These are phyloP conservation scores for Stegodyphus mimosarum DNA, from an alignment of 1,140 invertebrate species.

Conservation along the genomic window DNA sequence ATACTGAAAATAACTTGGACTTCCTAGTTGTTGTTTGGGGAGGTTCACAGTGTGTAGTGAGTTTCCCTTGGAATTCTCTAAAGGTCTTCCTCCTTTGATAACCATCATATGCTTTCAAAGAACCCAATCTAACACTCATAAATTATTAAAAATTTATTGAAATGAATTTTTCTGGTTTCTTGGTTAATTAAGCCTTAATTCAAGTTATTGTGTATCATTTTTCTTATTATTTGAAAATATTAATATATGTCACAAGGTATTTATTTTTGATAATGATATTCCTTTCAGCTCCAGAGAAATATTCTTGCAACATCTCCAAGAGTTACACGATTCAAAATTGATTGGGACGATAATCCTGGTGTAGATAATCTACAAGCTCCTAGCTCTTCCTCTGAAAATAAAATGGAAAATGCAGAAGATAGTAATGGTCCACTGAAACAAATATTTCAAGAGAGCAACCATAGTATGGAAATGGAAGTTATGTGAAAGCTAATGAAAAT, in stretches of 20 bases:
- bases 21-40: no score
- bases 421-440: conserved; percentile 63
- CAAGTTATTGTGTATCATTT: neutral
- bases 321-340: conserved; percentile 97
- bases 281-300: conserved; percentile 81
- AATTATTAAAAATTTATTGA: no score
- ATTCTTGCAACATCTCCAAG: conserved; percentile 93
- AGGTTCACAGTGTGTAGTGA: no score
- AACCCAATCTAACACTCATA: no score
- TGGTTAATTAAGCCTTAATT: no score
- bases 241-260: neutral
- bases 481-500: conserved; percentile 16
- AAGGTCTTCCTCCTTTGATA: no score
- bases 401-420: conserved; percentile 55
- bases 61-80: no score
- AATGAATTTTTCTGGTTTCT: no score
- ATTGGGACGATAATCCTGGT: conserved; percentile 84
- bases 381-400: conserved; percentile 34
- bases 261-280: neutral
- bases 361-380: conserved; percentile 59
- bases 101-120: no score
- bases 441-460: conserved; percentile 60
- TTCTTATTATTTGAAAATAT: neutral
- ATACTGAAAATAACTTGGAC: no score
- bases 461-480: conserved; percentile 61